Evolutionary conservation across 2,888 invertebrate genomes (phyloP).

Genomic region (Adineta ricciae): DNA sequence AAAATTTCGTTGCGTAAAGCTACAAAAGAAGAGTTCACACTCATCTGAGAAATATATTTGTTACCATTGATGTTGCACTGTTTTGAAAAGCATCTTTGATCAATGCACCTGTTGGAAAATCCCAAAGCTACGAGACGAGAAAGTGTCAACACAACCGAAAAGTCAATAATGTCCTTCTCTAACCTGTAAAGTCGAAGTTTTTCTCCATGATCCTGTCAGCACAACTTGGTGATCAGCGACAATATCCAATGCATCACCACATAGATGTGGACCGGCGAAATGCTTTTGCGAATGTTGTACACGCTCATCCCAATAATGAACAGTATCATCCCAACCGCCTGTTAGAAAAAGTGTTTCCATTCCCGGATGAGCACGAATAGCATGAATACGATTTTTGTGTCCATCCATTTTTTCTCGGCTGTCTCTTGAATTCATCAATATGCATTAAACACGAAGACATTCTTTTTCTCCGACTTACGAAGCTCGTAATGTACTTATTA

Average conservation of each 20-base stretch:
- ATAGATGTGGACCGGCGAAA: constrained; percentile 48
- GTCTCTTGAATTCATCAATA: not conserved
- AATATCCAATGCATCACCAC: constrained; percentile 49
- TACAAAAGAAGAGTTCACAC: constrained; percentile 35
- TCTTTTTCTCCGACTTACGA: constrained; percentile 38
- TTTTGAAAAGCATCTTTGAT: constrained; percentile 43
- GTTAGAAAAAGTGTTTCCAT: constrained; percentile 43
- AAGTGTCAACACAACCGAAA: not conserved
- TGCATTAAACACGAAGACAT: not conserved
- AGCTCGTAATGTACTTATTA: constrained; percentile 41
- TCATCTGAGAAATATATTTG: too few species aligned
- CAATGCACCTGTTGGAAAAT: constrained; percentile 42
- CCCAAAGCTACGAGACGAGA: constrained; percentile 44
- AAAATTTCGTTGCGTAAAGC: constrained; percentile 50
- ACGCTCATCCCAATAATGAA: constrained; percentile 41
- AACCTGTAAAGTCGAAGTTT: constrained; percentile 45
- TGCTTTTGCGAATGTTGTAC: constrained; percentile 38
- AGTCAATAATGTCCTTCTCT: not conserved
- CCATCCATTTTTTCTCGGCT: constrained; percentile 46
- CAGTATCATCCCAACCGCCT: constrained; percentile 50
- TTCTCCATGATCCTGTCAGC: constrained; percentile 49
- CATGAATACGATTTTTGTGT: constrained; percentile 46
- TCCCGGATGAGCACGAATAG: constrained; percentile 44
- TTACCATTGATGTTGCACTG: constrained; percentile 28
- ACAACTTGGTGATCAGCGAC: constrained; percentile 48